phyloP scores from a whole-genome alignment of 2,113 vertebrate species.

The Ptilorrhoa leucosticta region DNA sequence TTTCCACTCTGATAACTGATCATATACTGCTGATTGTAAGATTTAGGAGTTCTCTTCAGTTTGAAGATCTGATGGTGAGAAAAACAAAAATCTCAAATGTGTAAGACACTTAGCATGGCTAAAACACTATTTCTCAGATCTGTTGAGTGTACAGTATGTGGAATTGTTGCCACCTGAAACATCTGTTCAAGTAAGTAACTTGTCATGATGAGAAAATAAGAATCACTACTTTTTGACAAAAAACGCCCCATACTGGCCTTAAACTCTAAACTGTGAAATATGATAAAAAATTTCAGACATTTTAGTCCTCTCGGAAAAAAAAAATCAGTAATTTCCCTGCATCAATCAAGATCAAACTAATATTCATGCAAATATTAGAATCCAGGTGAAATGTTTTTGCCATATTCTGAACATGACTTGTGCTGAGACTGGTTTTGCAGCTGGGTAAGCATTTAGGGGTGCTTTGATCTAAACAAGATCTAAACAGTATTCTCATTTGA shows the following conservation, averaged over 20 bases:
- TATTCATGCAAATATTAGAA: neutral
- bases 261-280: neutral
- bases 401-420: neutral
- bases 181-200: neutral
- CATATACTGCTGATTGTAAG: neutral
- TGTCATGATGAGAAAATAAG: neutral
- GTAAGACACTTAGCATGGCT: neutral
- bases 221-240: neutral
- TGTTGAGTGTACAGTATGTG: neutral
- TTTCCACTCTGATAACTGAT: neutral
- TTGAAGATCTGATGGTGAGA: neutral
- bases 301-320: neutral
- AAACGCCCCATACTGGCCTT: neutral
- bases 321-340: neutral
- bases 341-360: neutral
- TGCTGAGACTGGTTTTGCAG: neutral
- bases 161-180: neutral
- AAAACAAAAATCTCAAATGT: neutral
- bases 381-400: neutral
- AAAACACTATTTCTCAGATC: neutral
- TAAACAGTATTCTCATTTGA: constrained; percentile 1
- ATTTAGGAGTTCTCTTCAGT: neutral
- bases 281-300: neutral
- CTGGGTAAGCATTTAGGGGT: neutral
- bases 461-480: neutral